phyloP scores from a whole-genome alignment of 2,888 invertebrate species.

The Mythimna loreyi region DNA sequence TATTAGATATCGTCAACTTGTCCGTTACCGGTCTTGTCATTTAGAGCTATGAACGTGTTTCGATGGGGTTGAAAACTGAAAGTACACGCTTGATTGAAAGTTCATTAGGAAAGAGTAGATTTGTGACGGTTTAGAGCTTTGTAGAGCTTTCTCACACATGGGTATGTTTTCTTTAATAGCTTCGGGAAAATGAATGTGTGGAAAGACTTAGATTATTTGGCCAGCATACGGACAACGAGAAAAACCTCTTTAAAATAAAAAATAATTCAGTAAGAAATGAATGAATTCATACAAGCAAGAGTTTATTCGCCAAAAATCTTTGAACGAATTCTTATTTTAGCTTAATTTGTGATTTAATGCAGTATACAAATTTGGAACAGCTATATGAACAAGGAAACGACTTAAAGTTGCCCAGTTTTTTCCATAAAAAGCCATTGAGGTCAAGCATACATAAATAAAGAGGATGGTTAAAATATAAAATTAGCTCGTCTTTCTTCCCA shows the following conservation, averaged over 20 bases:
- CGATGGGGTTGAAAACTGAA: background rate
- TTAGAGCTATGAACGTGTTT: background rate
- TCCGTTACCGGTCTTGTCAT: background rate
- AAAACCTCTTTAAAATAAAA: background rate
- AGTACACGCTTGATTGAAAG: background rate
- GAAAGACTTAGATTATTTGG: too few relatives aligned
- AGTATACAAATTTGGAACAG: constrained; percentile 53
- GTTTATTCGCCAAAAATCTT: background rate
- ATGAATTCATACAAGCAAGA: background rate
- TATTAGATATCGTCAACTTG: background rate
- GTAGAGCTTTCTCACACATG: background rate
- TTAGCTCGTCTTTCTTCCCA: constrained; percentile 81
- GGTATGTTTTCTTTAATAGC: background rate
- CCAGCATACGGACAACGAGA: too few relatives aligned
- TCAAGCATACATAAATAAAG: constrained; percentile 78
- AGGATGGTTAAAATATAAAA: constrained; percentile 83
- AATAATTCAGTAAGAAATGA: too few relatives aligned
- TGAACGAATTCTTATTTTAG: constrained; percentile 8
- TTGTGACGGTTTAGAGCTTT: background rate
- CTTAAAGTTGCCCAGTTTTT: constrained; percentile 60
- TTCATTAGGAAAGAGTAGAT: background rate
- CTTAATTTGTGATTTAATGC: constrained; percentile 48
- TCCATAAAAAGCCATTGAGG: constrained; percentile 80
- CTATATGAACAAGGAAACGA: constrained; percentile 52
- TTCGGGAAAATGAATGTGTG: too few relatives aligned